Percentiles rank a stretch among this genome's conserved stretches.
phyloP scores from a whole-genome alignment of 23 tunicate species.

The Styela plicata region DNA sequence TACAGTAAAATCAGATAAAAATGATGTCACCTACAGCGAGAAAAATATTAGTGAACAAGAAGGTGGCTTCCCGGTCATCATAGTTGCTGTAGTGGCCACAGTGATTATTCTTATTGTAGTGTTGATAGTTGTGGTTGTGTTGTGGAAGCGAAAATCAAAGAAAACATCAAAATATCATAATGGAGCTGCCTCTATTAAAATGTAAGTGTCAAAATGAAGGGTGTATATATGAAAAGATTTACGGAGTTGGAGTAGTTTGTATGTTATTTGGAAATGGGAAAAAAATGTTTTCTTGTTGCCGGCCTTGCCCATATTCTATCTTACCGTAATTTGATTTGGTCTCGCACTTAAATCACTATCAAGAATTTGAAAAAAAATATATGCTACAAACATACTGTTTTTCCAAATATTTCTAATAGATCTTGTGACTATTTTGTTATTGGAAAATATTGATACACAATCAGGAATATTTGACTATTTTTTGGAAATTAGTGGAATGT shows the following conservation, averaged over 20 bases:
- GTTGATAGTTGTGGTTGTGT: constrained; percentile 13
- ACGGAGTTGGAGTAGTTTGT: background rate
- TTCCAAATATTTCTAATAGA: background rate
- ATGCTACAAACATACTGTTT: background rate
- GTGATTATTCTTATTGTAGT: constrained; percentile 40
- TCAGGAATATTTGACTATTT: too few species aligned
- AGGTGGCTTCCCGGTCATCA: constrained; percentile 50
- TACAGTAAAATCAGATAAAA: background rate
- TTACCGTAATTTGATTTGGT: background rate
- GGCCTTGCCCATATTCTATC: background rate
- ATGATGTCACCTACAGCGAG: background rate
- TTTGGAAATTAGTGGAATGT: too few species aligned
- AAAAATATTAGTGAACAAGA: background rate
- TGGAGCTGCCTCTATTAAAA: constrained; percentile 13
- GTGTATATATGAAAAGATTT: background rate
- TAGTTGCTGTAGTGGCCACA: constrained; percentile 24
- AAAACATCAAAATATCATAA: constrained; percentile 9
- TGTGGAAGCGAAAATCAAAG: constrained; percentile 25
- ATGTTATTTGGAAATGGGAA: background rate
- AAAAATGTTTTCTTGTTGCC: background rate
- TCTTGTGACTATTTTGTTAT: too few species aligned
- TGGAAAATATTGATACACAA: too few species aligned
- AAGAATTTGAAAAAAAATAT: background rate
- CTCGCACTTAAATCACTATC: background rate
- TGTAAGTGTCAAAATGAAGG: constrained; percentile 28